Evolutionary conservation across 2,888 invertebrate genomes (phyloP), one percentile per base, ranked within the genome.

Genomic region (Pseudococcus viburni): DNA sequence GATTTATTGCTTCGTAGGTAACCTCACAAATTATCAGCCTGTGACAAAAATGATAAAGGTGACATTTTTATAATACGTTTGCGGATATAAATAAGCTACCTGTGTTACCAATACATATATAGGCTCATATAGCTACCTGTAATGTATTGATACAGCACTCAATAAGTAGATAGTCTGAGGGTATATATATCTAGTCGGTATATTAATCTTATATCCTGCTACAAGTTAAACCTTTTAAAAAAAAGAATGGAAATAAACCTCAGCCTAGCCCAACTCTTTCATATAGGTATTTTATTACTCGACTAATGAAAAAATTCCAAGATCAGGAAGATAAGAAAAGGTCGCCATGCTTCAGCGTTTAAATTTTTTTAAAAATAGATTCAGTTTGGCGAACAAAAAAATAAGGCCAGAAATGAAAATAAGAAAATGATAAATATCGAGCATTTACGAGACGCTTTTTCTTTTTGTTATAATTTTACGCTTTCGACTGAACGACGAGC

Each of bases 1-100:
- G 64, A 64, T 64, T 64, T 64, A 64, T 64, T 22, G 22, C 64
- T 64, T 42, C 42, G 42, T 42, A 42, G 42, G 9, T 64, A 64
- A 64, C 64, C 59, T 59, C 64, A 22, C 64, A 64, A 64, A 64
- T 64, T 64, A 64, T 64, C 22, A 64, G 22, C 22, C 64, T 64
- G 22, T 22, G 64, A 64, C 64, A 64, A 64, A 64, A 64, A 64
- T 64, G 64, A 64, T 64, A 12, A 22, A 64, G 64, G 64, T 64
- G 22, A 22, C 64, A 64, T 22, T 64, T 64, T 12, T 22, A 19
- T 22, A 11, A 64, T 64, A 64, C 7, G 11, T 22, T 5, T 55
- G n/a, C n/a, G 55, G 55, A 55, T 55, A 55, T 55, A 15, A n/a
- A n/a, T 55, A 15, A 51, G 48, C 15, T 51, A 15, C 48, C 48